Conservation (phyloP, 2,888 invertebrate species). For the Axea sp. region DNA sequence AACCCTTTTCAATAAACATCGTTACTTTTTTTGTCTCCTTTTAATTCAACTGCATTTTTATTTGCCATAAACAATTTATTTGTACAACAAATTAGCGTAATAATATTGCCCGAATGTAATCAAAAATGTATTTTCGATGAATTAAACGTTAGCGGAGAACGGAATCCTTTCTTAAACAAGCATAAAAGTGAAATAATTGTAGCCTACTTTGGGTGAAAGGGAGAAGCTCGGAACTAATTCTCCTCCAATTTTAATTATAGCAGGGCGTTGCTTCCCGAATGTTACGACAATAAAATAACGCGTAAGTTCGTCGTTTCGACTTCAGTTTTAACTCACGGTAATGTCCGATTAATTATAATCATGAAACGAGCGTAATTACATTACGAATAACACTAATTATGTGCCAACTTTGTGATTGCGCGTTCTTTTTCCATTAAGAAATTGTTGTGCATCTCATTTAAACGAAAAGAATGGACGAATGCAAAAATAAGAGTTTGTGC, state of each 20-base stretch:
- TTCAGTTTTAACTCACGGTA: slow-evolving; percentile 6
- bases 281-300: slow-evolving; percentile 37
- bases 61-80: slow-evolving; percentile 14
- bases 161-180: slow-evolving; percentile 29
- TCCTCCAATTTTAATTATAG: slow-evolving; percentile 41
- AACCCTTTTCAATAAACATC: background rate
- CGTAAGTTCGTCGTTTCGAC: slow-evolving; percentile 11
- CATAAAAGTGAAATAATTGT: slow-evolving; percentile 51
- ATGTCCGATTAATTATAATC: slow-evolving; percentile 23
- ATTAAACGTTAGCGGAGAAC: slow-evolving; percentile 10
- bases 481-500: background rate
- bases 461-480: no score
- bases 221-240: slow-evolving; percentile 40
- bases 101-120: slow-evolving; percentile 1
- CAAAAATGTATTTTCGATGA: slow-evolving; percentile 21
- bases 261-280: slow-evolving; percentile 37
- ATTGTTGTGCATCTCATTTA: no score
- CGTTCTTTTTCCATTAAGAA: no score
- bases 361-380: slow-evolving; percentile 9
- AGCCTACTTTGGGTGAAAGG: slow-evolving; percentile 22
- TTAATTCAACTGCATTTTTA: no score
- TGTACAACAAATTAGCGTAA: slow-evolving; percentile 1
- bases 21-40: no score
- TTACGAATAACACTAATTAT: no score
- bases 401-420: no score